phyloP scores from a whole-genome alignment of 1,140 invertebrate genomes.

The Drosophila novamexicana region DNA sequence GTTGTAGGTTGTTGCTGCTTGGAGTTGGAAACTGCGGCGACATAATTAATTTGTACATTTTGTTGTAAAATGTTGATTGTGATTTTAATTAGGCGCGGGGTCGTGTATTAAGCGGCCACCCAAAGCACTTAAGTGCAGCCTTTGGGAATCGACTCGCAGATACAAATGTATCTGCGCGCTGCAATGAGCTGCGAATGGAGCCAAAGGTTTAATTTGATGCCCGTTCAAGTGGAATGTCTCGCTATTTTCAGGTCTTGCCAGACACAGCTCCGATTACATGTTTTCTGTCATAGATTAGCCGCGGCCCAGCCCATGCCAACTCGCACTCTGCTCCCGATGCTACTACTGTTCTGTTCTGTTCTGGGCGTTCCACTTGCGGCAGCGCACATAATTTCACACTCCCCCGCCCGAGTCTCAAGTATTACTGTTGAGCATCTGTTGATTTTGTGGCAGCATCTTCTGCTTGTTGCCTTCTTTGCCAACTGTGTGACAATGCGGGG shows the following conservation, averaged over 20 bases:
- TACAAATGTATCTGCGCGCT: conserved; percentile 34
- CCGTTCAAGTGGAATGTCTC: conserved; percentile 32
- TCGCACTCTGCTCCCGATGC: neutral
- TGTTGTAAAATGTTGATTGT: conserved; percentile 60
- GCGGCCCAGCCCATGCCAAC: conserved; percentile 49
- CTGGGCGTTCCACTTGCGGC: conserved; percentile 48
- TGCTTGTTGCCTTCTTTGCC: conserved; percentile 4
- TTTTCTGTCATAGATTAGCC: conserved; percentile 81
- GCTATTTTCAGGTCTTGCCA: conserved; percentile 54
- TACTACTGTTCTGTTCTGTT: neutral
- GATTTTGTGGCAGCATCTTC: conserved; percentile 47
- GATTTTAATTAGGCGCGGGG: conserved; percentile 68
- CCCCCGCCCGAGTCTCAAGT: conserved; percentile 15
- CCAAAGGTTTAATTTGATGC: conserved; percentile 49
- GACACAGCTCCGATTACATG: conserved; percentile 67
- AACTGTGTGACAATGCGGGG: conserved; percentile 55
- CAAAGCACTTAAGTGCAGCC: conserved; percentile 55
- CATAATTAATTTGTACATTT: conserved; percentile 74
- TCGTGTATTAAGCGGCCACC: conserved; percentile 59
- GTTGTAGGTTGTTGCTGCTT: conserved; percentile 31
- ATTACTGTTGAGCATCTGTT: conserved; percentile 66
- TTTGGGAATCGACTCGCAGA: conserved; percentile 49
- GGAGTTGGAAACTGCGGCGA: conserved; percentile 22
- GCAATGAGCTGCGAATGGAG: conserved; percentile 60
- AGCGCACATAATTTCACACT: conserved; percentile 75